These are phyloP conservation scores for Drosophila nasuta DNA, from an alignment of 1,140 invertebrate genomes.

Conservation along the genomic window DNA sequence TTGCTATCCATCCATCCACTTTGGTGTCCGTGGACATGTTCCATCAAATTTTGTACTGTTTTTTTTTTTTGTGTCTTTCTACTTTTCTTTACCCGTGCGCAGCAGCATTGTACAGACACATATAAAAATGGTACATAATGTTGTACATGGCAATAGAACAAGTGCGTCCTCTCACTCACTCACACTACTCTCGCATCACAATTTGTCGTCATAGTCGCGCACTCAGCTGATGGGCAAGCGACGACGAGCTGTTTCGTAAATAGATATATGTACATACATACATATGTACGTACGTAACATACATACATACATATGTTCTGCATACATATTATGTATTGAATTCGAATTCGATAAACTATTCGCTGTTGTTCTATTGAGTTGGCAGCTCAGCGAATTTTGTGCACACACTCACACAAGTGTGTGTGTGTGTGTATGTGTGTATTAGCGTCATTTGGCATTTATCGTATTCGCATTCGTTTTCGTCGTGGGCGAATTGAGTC, in stretches of 20 bases:
- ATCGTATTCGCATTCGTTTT: constrained; percentile 6
- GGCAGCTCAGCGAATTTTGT: constrained; percentile 19
- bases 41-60: constrained; percentile 6
- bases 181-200: constrained; percentile 30
- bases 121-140: not conserved
- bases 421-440: constrained; percentile 9
- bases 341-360: constrained; percentile 35
- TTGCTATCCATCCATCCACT: not conserved
- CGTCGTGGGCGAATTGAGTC: constrained; percentile 21
- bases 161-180: constrained; percentile 28
- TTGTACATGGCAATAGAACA: constrained; percentile 25
- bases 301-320: constrained; percentile 16
- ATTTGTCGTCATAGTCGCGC: constrained; percentile 46
- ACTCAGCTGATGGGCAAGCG: constrained; percentile 40
- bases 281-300: constrained; percentile 17
- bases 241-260: constrained; percentile 26
- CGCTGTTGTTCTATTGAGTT: constrained; percentile 6
- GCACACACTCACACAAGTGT: not conserved
- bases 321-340: constrained; percentile 30
- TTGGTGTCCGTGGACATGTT: constrained; percentile 29
- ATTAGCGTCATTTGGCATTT: constrained; percentile 35
- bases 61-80: not conserved
- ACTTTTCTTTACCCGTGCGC: constrained; percentile 28
- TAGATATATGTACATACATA: constrained; percentile 30
- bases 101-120: constrained; percentile 27